Evolutionary conservation across 2,888 invertebrate species (phyloP), one percentile per base, ranked within the genome.

Genomic region (Phyllotreta striolata): DNA sequence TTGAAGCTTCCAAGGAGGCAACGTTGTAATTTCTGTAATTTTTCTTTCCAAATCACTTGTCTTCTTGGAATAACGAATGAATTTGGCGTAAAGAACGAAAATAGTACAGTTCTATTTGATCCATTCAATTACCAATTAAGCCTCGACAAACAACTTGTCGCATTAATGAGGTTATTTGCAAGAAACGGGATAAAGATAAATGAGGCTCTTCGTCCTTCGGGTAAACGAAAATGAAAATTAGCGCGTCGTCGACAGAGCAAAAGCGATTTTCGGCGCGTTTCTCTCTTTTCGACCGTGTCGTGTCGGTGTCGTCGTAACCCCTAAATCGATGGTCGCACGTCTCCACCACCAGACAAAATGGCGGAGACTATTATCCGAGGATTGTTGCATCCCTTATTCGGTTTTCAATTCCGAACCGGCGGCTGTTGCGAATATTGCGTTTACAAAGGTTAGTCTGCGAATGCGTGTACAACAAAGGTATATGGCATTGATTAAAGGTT

Each of bases 301-400:
- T 24, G 44, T 39, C 58, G 58, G 47, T 59, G 59, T 59, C 59
- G 49, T 49, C 59, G 51, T 49, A 49, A 51, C 59, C 59, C 59
- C 59, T 35, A 59, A 59, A 80, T 80, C 79, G 79, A 80, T 80
- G 78, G 78, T 74, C 78, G 74, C 73, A 79, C 77, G 79, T 80
- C 79, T 80, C 77, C 76, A 73, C 73, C 80, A 79, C 75, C 79
- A 76, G 78, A 76, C 79, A 80, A 80, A 80, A 80, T 80, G 80
- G 80, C 73, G 73, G 66, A 65, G 61, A 63, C 64, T 62, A 66
- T 65, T 66, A 63, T 66, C 51, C 58, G 57, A 61, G 66, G 61
- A 62, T 61, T 59, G 59, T 59, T 59, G 59, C 59, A 59, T 59
- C 59, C 59, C 49, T 59, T 51, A 59, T 59, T 59, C 41, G 49